These are phyloP conservation scores for Palythoa caribaeorum DNA, from an alignment of 92 coral and sea anemone genomes.

Conservation along the genomic window DNA sequence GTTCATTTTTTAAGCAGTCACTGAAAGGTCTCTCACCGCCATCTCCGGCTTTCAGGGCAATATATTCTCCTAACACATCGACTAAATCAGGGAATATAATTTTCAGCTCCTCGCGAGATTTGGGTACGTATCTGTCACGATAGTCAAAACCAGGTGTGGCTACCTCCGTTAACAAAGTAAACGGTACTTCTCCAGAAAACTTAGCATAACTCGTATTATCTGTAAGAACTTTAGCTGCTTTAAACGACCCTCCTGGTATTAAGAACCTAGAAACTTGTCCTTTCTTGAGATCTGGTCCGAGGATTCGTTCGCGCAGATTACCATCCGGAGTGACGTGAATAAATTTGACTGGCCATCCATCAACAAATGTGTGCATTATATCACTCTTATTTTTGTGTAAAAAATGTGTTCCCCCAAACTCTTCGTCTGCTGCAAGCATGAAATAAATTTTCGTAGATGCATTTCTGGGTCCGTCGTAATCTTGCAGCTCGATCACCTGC, in stretches of 20 bases:
- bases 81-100: conserved; percentile 49
- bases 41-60: conserved; percentile 19
- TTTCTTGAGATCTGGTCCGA: conserved; percentile 71
- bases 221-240: conserved; percentile 74
- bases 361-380: conserved; percentile 74
- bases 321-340: conserved; percentile 73
- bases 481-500: conserved; percentile 18
- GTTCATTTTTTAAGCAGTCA: no score
- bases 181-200: conserved; percentile 78
- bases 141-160: conserved; percentile 86
- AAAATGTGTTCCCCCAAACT: conserved; percentile 76
- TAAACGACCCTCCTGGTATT: conserved; percentile 69
- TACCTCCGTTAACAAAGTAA: conserved; percentile 81
- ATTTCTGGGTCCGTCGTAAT: conserved; percentile 64
- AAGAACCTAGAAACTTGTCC: conserved; percentile 74
- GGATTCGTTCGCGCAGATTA: conserved; percentile 55
- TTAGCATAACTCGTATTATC: conserved; percentile 41
- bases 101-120: conserved; percentile 56
- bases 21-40: no score
- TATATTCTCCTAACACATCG: conserved; percentile 51
- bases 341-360: conserved; percentile 89
- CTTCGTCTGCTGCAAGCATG: conserved; percentile 62
- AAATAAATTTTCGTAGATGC: conserved; percentile 74
- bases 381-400: conserved; percentile 74
- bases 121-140: conserved; percentile 78